Percentiles rank a stretch among this genome's conserved stretches.
phyloP scores from a whole-genome alignment of 2,113 vertebrate genomes.

The Poeciliopsis occidentalis region DNA sequence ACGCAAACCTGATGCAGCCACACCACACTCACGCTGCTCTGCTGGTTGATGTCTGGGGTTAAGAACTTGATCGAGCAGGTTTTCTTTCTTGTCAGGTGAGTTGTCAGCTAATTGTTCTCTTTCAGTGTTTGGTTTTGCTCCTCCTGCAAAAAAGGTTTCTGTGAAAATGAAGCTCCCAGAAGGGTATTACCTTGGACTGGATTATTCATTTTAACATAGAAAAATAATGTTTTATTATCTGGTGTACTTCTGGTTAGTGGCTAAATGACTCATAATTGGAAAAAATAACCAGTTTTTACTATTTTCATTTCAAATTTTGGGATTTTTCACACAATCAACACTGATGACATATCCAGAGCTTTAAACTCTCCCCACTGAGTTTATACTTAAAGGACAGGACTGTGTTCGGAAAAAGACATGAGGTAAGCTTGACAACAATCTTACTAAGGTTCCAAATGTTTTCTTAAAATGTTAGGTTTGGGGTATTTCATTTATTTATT shows the following conservation, averaged over 20 bases:
- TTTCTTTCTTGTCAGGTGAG: constrained; percentile 46
- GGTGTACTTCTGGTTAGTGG: background rate
- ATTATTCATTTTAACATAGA: background rate
- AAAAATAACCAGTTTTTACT: background rate
- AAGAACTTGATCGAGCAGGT: constrained; percentile 50
- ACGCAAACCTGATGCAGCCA: constrained; percentile 37
- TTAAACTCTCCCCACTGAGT: background rate
- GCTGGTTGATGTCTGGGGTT: constrained; percentile 18
- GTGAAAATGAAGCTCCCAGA: background rate
- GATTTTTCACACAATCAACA: constrained; percentile 22
- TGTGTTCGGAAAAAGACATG: constrained; percentile 38
- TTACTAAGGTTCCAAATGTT: background rate
- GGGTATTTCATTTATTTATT: background rate
- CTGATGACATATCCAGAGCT: background rate
- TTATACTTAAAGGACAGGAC: background rate
- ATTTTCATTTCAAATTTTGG: background rate
- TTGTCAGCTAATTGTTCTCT: constrained; percentile 9
- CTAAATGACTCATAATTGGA: background rate
- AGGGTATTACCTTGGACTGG: background rate
- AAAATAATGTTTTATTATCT: background rate
- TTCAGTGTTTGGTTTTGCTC: constrained; percentile 6
- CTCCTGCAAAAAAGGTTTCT: background rate
- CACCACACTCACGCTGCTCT: background rate
- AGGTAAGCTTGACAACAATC: constrained; percentile 40
- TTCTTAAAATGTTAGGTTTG: background rate